Percentiles rank a stretch among this genome's conserved stretches.
phyloP scores from a whole-genome alignment of 2,888 invertebrate genomes.

The Cheilosia urbana region DNA sequence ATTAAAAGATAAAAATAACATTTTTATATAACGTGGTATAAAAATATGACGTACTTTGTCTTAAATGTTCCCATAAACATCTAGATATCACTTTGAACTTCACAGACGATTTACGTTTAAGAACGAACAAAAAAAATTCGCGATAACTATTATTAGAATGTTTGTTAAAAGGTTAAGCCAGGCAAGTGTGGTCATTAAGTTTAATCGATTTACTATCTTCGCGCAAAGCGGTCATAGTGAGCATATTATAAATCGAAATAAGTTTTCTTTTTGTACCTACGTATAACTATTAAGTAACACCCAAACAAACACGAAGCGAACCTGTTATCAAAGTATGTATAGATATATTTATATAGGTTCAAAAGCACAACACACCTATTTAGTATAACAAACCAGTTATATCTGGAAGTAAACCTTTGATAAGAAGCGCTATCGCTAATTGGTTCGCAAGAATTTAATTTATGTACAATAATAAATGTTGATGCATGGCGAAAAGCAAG shows the following conservation, averaged over 20 bases:
- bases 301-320: conserved; percentile 5
- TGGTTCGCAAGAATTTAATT: background rate
- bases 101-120: conserved; percentile 6
- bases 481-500: background rate
- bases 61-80: conserved; percentile 10
- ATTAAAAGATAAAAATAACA: background rate
- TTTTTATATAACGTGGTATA: conserved; percentile 11
- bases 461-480: background rate
- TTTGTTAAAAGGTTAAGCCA: background rate
- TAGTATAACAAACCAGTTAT: background rate
- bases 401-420: conserved; percentile 32
- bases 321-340: conserved; percentile 29
- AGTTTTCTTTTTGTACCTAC: background rate
- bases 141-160: conserved; percentile 14
- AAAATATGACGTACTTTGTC: conserved; percentile 9
- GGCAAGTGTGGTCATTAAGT: conserved; percentile 13
- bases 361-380: conserved; percentile 35
- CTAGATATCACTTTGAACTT: conserved; percentile 49
- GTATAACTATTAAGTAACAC: background rate
- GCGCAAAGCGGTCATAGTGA: conserved; percentile 2
- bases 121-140: background rate
- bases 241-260: conserved; percentile 9
- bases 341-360: conserved; percentile 10
- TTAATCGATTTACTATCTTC: background rate
- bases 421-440: conserved; percentile 19